phyloP scores from a whole-genome alignment of 2,888 invertebrate genomes.

The Pheosia gnoma region DNA sequence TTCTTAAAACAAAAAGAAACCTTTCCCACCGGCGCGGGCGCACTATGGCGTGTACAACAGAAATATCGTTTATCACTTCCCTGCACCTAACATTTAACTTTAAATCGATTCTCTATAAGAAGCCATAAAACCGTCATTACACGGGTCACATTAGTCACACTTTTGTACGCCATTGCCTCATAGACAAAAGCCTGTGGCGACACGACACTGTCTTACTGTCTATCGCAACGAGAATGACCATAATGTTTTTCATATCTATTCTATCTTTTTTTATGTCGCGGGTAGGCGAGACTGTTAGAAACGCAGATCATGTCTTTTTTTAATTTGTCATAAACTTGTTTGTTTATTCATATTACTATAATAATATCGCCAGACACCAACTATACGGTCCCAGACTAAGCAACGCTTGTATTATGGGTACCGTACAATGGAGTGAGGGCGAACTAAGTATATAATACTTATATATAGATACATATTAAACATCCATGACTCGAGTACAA shows the following conservation, averaged over 20 bases:
- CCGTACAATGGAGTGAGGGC: too few species aligned
- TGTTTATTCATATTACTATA: too few species aligned
- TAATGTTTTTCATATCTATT: slow-evolving; percentile 31
- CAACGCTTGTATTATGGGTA: too few species aligned
- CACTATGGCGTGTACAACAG: slow-evolving; percentile 3
- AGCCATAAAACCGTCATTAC: slow-evolving; percentile 29
- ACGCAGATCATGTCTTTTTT: too few species aligned
- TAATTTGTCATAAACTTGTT: too few species aligned
- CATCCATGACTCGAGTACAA: too few species aligned
- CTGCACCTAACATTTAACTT: slow-evolving; percentile 16
- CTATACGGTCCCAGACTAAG: too few species aligned
- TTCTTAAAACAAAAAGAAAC: neutral
- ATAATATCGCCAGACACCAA: too few species aligned
- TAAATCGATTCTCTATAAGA: slow-evolving; percentile 33
- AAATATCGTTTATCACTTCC: slow-evolving; percentile 6
- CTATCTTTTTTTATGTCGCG: neutral
- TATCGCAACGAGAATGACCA: slow-evolving; percentile 32
- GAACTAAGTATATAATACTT: too few species aligned
- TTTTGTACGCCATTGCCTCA: slow-evolving; percentile 30
- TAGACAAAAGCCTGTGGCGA: slow-evolving; percentile 31
- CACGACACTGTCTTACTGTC: slow-evolving; percentile 22
- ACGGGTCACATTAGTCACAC: slow-evolving; percentile 25
- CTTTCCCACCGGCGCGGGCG: slow-evolving; percentile 1
- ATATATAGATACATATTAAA: too few species aligned
- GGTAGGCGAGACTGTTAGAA: neutral